These are phyloP conservation scores for Pseudochaenichthys georgianus DNA, from an alignment of 2,797 vertebrate genomes.

Conservation along the genomic window DNA sequence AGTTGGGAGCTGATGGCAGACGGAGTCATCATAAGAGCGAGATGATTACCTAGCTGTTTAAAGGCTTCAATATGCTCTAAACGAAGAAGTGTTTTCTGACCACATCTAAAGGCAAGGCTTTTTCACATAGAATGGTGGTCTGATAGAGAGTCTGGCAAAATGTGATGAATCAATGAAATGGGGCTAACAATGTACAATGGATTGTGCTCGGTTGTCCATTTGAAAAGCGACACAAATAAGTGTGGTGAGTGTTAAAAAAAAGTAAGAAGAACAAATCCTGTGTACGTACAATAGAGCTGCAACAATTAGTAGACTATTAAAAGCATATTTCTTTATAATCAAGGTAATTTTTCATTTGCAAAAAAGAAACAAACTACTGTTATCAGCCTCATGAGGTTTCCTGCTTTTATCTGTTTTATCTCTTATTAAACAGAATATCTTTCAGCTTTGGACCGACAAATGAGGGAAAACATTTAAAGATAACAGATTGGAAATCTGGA, in stretches of 20 bases:
- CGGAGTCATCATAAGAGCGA: not conserved
- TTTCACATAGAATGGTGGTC: not conserved
- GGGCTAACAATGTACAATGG: not conserved
- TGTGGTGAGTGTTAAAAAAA: not conserved
- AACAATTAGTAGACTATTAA: no score
- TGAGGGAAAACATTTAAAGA: no score
- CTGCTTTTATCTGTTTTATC: no score
- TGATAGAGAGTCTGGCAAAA: not conserved
- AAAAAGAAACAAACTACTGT: no score
- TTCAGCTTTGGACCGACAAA: no score
- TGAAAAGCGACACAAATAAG: not conserved
- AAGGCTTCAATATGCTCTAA: slow-evolving; percentile 24
- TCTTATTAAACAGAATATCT: no score
- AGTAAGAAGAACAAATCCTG: not conserved
- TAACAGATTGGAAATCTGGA: no score
- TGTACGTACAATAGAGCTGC: no score
- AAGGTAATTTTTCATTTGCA: no score
- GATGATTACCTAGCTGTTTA: not conserved
- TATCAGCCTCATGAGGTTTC: no score
- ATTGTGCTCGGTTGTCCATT: not conserved
- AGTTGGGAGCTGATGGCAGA: not conserved
- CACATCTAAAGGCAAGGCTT: not conserved
- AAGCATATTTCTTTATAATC: no score
- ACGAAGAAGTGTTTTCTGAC: not conserved
- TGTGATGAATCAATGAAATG: not conserved